Conservation (phyloP, 1,140 invertebrate species). For the Brachionus manjavacas region DNA sequence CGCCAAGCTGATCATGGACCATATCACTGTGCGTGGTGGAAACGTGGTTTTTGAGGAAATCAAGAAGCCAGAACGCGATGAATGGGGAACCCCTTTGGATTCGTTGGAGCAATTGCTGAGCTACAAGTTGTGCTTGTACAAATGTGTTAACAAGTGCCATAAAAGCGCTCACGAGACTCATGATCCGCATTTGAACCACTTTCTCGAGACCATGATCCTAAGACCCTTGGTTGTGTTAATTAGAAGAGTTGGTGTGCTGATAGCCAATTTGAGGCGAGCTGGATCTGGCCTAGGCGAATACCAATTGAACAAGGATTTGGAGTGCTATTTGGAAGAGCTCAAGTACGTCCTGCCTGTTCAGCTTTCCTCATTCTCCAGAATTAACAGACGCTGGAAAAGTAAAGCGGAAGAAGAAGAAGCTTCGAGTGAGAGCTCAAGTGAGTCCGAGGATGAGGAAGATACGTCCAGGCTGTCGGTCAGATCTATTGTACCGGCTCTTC, state of each 20-base stretch:
- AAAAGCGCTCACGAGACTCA: neutral
- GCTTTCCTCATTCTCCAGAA: neutral
- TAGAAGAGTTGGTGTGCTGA: slow-evolving; percentile 61
- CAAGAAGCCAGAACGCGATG: slow-evolving; percentile 62
- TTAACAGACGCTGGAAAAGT: neutral
- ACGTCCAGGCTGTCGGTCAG: neutral
- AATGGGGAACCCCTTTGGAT: slow-evolving; percentile 65
- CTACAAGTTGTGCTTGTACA: slow-evolving; percentile 74
- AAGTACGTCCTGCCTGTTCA: neutral
- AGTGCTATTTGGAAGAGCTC: neutral
- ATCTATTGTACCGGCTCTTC: neutral
- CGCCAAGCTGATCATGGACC: slow-evolving; percentile 7
- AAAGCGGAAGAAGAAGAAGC: neutral
- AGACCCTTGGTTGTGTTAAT: slow-evolving; percentile 65
- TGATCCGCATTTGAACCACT: slow-evolving; percentile 60
- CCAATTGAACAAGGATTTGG: slow-evolving; percentile 62
- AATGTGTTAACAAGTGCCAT: neutral
- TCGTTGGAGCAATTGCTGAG: slow-evolving; percentile 69
- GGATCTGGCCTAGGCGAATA: slow-evolving; percentile 65
- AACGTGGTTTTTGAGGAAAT: slow-evolving; percentile 42
- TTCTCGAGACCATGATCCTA: slow-evolving; percentile 62
- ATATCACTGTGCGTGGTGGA: neutral
- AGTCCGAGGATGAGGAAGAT: neutral
- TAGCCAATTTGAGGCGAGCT: slow-evolving; percentile 63
- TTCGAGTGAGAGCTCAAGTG: neutral